Percentiles rank a stretch among this genome's conserved stretches.
Evolutionary conservation across 1,140 invertebrate species (phyloP).

Genomic region (Eueides isabella): DNA sequence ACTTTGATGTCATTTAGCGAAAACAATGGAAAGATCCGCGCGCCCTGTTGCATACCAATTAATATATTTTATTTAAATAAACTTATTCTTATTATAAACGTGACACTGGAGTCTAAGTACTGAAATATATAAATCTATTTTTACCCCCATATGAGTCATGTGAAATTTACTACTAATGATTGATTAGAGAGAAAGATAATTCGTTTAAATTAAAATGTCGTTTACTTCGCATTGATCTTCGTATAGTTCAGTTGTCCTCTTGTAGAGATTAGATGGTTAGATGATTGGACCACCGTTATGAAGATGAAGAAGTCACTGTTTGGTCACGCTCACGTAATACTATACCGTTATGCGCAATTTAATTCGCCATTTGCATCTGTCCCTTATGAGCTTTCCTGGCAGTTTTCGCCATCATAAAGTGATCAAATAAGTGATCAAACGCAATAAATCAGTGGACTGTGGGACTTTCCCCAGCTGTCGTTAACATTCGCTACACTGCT

Average conservation of each 20-base stretch:
- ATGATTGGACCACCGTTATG: slow-evolving; percentile 65
- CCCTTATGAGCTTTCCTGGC: slow-evolving; percentile 72
- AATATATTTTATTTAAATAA: slow-evolving; percentile 77
- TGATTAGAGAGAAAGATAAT: not conserved
- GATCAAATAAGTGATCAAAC: slow-evolving; percentile 77
- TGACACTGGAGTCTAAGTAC: slow-evolving; percentile 60
- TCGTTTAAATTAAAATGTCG: slow-evolving; percentile 46
- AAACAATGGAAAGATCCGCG: slow-evolving; percentile 78
- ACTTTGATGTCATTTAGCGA: slow-evolving; percentile 82
- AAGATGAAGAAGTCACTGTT: slow-evolving; percentile 50
- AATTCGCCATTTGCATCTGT: slow-evolving; percentile 69
- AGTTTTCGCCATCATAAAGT: slow-evolving; percentile 77
- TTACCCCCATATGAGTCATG: slow-evolving; percentile 69
- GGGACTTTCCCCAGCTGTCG: slow-evolving; percentile 68
- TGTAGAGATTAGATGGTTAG: slow-evolving; percentile 44
- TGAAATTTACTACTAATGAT: slow-evolving; percentile 14
- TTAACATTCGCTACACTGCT: slow-evolving; percentile 69
- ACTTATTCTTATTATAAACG: slow-evolving; percentile 76
- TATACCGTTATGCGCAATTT: slow-evolving; percentile 60
- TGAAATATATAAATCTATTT: slow-evolving; percentile 77
- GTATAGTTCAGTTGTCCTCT: slow-evolving; percentile 42
- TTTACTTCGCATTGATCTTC: slow-evolving; percentile 48
- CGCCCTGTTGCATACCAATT: slow-evolving; percentile 69
- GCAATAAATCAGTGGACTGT: slow-evolving; percentile 66
- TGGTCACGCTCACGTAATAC: slow-evolving; percentile 55